phyloP scores from a whole-genome alignment of 2,113 vertebrate species.

The Arvicanthis niloticus region DNA sequence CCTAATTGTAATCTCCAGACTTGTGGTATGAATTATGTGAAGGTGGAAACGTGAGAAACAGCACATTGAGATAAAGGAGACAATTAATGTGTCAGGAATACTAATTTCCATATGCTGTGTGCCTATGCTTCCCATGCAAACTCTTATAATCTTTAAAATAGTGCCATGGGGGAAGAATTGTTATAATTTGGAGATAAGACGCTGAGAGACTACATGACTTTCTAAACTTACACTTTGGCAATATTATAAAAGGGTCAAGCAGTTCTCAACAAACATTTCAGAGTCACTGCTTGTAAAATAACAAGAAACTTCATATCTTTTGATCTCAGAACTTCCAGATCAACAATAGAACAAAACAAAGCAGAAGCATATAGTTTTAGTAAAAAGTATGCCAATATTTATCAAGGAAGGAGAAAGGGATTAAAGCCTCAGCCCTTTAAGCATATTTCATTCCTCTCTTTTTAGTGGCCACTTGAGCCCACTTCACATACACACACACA shows the following conservation, averaged over 20 bases:
- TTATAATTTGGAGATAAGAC: slow-evolving; percentile 4
- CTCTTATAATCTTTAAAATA: slow-evolving; percentile 40
- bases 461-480: slow-evolving; percentile 44
- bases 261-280: slow-evolving; percentile 38
- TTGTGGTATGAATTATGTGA: not conserved
- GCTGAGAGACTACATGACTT: slow-evolving; percentile 24
- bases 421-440: not conserved
- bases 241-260: not conserved
- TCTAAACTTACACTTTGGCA: slow-evolving; percentile 23
- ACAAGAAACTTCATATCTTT: slow-evolving; percentile 16
- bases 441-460: not conserved
- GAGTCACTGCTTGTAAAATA: slow-evolving; percentile 17
- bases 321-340: slow-evolving; percentile 28
- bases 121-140: not conserved
- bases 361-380: not conserved
- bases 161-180: not conserved
- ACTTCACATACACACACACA: not conserved
- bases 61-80: not conserved
- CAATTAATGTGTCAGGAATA: not conserved
- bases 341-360: not conserved
- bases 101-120: not conserved
- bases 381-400: slow-evolving; percentile 33
- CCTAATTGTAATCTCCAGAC: not conserved
- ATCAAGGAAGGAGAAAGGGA: slow-evolving; percentile 14
- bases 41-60: not conserved